phyloP scores from a whole-genome alignment of 2,797 vertebrate genomes.

The Sarcophilus harrisii region DNA sequence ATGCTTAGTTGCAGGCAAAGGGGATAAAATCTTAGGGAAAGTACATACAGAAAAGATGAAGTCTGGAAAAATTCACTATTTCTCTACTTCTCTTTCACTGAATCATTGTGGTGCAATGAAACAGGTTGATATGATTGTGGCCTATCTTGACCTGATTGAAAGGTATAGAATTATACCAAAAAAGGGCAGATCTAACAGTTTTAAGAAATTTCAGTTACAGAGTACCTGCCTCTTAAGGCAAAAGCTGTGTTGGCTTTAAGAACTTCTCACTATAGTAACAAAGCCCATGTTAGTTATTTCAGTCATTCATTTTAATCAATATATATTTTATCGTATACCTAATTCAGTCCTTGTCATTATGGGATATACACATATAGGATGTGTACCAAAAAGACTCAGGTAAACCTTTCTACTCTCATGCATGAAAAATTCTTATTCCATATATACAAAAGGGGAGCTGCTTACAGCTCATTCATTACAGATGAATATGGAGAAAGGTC shows the following conservation, averaged over 20 bases:
- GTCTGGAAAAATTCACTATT: conserved; percentile 13
- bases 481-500: background rate
- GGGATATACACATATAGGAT: background rate
- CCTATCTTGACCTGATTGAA: conserved; percentile 32
- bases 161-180: conserved; percentile 22
- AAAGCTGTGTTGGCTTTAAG: conserved; percentile 13
- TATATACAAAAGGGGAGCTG: background rate
- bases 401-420: background rate
- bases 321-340: background rate
- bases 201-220: conserved; percentile 27
- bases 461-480: too few species aligned
- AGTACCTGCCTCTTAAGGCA: conserved; percentile 28
- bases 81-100: conserved; percentile 20
- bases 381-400: background rate
- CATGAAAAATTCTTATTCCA: background rate
- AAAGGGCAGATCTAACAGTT: conserved; percentile 26
- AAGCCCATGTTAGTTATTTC: background rate
- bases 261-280: background rate
- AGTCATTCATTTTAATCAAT: background rate
- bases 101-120: conserved; percentile 23
- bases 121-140: conserved; percentile 45
- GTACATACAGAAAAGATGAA: conserved; percentile 28
- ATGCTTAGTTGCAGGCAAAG: conserved; percentile 18
- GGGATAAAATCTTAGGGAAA: conserved; percentile 32
- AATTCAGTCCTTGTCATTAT: background rate